Evolutionary conservation across 2,113 vertebrate genomes (phyloP), one percentile per base, ranked within the genome.

Genomic region (Sceloporus undulatus): DNA sequence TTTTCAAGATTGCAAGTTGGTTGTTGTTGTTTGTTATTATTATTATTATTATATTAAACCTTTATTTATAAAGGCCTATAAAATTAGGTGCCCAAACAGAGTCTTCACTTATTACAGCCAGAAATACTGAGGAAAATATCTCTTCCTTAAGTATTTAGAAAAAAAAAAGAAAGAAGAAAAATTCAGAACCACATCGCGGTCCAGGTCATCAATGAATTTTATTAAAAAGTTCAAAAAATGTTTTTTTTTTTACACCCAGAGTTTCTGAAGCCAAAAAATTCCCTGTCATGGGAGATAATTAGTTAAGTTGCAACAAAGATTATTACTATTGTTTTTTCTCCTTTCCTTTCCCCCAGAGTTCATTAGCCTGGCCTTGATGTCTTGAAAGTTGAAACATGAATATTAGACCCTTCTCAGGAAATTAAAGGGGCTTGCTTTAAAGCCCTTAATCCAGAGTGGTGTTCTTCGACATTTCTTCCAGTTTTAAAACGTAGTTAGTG

Each of bases 401-500:
- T 4, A 89, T 83, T 70, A 34, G 71, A 3, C 9, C 91, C 87
- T 1, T 84, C 0, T n/a, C n/a, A 59, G 25, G 14, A 84, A 54
- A 9, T 92, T 56, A 76, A 85, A 23, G 66, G 4, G 4, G 0
- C 10, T 34, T n/a, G 1, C 3, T 90, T 88, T 48, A 34, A n/a
- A 79, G 82, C 9, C 27, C 16, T 92, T 66, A 29, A n/a, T 9
- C 59, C 4, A 77, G 29, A 23, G 56, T 18, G 16, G 0, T 38
- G 85, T 27, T 1, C 1, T 73, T 88, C 74, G 91, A 81, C 23
- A 76, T 42, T 9, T 54, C 0, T 88, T 92, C 74, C 88, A 40
- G 27, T 82, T 27, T 87, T 89, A 86, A 82, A 65, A n/a, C 73
- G 59, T 79, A 42, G 34, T 8, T 85, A n/a, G n/a, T n/a, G n/a